Conservation (phyloP, 2,888 invertebrate genomes). For the Cantharis rustica region DNA sequence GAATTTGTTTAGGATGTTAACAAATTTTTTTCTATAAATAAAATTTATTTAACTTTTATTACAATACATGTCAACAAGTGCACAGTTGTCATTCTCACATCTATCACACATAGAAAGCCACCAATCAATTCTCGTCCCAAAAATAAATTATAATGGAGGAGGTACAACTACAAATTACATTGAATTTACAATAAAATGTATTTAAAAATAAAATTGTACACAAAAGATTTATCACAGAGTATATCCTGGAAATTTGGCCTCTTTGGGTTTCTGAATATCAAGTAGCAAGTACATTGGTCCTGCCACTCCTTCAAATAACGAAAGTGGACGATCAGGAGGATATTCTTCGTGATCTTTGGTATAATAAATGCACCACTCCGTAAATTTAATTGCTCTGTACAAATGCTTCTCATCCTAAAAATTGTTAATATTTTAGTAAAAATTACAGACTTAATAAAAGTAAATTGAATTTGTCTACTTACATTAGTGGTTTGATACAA, state of each 20-base stretch:
- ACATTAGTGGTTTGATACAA: constrained; percentile 79
- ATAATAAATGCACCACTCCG: constrained; percentile 79
- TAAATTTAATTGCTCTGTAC: constrained; percentile 78
- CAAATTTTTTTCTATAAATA: too few species aligned
- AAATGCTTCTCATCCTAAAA: constrained; percentile 71
- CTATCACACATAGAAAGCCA: too few species aligned
- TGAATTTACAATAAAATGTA: neutral
- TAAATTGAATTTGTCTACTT: too few species aligned
- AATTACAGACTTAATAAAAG: too few species aligned
- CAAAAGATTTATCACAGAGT: constrained; percentile 42
- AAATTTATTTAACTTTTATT: too few species aligned
- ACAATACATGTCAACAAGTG: too few species aligned
- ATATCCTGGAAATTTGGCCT: constrained; percentile 78
- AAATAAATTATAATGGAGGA: neutral
- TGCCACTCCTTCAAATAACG: constrained; percentile 82
- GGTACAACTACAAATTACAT: neutral
- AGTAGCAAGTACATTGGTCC: constrained; percentile 77
- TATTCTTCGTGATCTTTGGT: constrained; percentile 69
- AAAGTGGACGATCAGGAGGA: constrained; percentile 78
- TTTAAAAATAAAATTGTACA: constrained; percentile 14
- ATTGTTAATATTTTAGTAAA: neutral
- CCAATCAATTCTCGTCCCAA: too few species aligned
- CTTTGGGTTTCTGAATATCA: constrained; percentile 67
- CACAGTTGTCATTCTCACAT: too few species aligned
- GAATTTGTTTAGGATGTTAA: too few species aligned